phyloP scores from a whole-genome alignment of 1,140 invertebrate genomes.

The Saxidomus purpurata region DNA sequence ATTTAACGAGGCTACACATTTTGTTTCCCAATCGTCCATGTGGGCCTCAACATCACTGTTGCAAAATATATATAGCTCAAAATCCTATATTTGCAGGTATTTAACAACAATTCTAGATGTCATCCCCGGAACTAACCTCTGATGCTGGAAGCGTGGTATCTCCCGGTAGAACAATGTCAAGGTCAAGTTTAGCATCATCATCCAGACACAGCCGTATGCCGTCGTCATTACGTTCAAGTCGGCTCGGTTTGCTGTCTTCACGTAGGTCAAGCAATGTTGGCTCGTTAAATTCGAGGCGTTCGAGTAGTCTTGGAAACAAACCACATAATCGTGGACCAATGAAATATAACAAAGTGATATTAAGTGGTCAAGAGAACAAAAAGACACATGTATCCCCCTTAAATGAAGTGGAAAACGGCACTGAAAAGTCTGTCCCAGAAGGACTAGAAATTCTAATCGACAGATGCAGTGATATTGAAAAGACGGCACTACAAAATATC shows the following conservation, averaged over 20 bases:
- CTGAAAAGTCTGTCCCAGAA: not conserved
- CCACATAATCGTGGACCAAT: not conserved
- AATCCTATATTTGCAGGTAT: too few relatives aligned
- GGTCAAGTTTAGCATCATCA: not conserved
- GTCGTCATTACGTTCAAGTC: not conserved
- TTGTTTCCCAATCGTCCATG: too few relatives aligned
- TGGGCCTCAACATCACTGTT: too few relatives aligned
- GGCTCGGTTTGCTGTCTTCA: not conserved
- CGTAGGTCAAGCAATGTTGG: not conserved
- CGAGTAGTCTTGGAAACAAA: not conserved
- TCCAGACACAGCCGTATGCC: not conserved
- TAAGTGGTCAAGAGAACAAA: not conserved
- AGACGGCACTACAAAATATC: conserved; percentile 5
- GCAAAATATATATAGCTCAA: too few relatives aligned
- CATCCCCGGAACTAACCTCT: too few relatives aligned
- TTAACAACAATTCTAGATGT: too few relatives aligned
- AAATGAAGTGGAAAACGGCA: not conserved
- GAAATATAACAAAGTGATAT: not conserved
- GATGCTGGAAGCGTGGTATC: not conserved
- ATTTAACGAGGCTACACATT: too few relatives aligned
- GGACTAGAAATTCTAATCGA: conserved; percentile 1
- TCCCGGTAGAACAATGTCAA: not conserved
- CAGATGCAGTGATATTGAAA: not conserved
- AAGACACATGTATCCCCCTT: not conserved
- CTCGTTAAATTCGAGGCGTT: not conserved